Base-by-base conservation (phyloP, 2,797 vertebrate species). In the Avahi laniger region DNA sequence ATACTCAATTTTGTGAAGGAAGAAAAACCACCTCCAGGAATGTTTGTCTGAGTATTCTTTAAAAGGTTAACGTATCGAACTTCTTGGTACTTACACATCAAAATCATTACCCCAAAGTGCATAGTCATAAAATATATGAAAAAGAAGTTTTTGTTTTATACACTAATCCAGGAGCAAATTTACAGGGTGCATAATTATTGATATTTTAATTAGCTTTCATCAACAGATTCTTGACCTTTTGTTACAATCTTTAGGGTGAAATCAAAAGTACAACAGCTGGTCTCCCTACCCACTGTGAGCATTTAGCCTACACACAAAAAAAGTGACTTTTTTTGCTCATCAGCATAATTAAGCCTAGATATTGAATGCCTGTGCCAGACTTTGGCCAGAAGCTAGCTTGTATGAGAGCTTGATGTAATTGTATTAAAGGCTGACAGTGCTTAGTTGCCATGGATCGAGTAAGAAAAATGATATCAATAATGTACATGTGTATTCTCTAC, bases 321-420 rank as follows among this genome's bases (percentile, higher is more conserved):
- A 84, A 50, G 54, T 91, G 69, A 94, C 30, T 82, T 70, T 69
- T 84, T 94, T 92, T 67, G 43, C 76, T 98, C 97, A 98, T 98
- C 96, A 97, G 89, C 94, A 96, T 98, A 98, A 98, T 98, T 98
- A 98, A 95, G 84, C 85, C 88, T 89, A 96, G 97, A 89, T 93
- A 98, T 97, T 98, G 96, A 98, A 97, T 98, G 91, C 72, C 93
- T 80, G 35, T 96, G 96, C 98, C 98, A 98, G 97, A 95, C 91
- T 94, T 98, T 96, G 97, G 95, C 98, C 98, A 97, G 97, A 94
- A 98, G 97, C 97, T 98, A 98, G 98, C 97, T 98, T 98, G 96
- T 96, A 97, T 95, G 87, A 98, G 96, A 98, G 93, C 95, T 98
- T 98, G 98, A 98, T 92, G 96, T 98, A 98, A 98, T 98, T 94